A percentile compares a stretch with the other conserved stretches of the same genome.
These are phyloP conservation scores for Laupala kohalensis DNA, from an alignment of 1,140 invertebrate species.

Conservation along the genomic window DNA sequence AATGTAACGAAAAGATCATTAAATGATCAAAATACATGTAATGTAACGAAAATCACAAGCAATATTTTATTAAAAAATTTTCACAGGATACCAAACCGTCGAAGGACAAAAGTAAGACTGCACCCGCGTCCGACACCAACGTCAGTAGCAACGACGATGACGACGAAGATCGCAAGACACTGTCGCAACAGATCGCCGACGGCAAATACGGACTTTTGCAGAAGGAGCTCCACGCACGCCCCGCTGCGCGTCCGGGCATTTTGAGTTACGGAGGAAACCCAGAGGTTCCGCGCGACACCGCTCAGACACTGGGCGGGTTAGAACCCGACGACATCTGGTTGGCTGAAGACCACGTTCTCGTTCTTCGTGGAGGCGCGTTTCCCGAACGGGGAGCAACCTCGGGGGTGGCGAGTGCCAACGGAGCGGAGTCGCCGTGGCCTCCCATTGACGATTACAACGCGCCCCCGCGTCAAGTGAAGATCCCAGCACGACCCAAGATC, in stretches of 20 bases:
- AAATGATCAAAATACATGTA: background rate
- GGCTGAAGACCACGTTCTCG: constrained; percentile 73
- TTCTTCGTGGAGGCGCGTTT: constrained; percentile 59
- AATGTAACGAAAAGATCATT: background rate
- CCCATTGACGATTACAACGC: constrained; percentile 72
- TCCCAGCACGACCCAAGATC: constrained; percentile 56
- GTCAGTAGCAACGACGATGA: background rate
- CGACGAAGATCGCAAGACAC: constrained; percentile 58
- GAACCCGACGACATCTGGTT: constrained; percentile 77
- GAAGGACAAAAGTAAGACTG: constrained; percentile 18
- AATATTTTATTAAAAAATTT: background rate
- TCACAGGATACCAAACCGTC: background rate
- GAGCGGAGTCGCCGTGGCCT: constrained; percentile 41
- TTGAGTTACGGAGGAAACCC: constrained; percentile 63
- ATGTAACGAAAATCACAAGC: background rate
- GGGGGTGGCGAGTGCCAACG: constrained; percentile 24
- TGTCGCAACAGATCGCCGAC: constrained; percentile 72
- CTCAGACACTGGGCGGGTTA: constrained; percentile 64
- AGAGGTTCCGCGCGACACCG: constrained; percentile 63
- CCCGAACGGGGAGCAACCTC: constrained; percentile 31
- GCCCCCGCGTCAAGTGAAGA: constrained; percentile 61
- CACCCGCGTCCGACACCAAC: background rate
- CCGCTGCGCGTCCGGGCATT: constrained; percentile 58
- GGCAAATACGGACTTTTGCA: constrained; percentile 81
- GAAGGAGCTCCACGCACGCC: constrained; percentile 58